Evolutionary conservation across 2,113 vertebrate genomes (phyloP).

Genomic region (Aplodontia rufa): DNA sequence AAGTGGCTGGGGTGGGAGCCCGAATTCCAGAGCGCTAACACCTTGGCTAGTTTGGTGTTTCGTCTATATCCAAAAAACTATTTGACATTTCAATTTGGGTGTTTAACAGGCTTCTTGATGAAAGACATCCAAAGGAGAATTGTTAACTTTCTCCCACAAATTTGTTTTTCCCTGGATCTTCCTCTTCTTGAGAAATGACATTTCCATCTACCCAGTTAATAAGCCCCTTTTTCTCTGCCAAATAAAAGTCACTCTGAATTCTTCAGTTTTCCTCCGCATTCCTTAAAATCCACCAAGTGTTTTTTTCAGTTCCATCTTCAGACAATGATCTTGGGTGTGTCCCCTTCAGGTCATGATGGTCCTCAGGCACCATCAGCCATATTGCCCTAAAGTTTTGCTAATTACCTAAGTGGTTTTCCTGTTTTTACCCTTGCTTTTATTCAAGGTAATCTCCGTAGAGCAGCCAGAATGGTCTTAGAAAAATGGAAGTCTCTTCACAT

Average conservation of each 20-base stretch:
- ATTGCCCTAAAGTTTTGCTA: background rate
- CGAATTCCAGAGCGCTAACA: too few relatives aligned
- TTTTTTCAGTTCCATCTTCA: background rate
- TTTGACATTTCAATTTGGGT: background rate
- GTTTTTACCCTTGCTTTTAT: background rate
- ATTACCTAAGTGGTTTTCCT: background rate
- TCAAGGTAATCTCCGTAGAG: background rate
- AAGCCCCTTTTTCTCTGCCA: background rate
- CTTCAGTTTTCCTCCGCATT: background rate
- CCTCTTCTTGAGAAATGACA: background rate
- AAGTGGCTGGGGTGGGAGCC: too few relatives aligned
- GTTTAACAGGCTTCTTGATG: background rate
- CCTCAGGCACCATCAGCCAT: rapidly evolving
- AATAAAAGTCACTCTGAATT: background rate
- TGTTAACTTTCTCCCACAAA: background rate
- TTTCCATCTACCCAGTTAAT: background rate
- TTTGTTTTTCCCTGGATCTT: background rate
- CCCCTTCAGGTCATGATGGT: background rate
- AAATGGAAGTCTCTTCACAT: background rate
- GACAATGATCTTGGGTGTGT: rapidly evolving
- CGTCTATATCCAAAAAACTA: background rate
- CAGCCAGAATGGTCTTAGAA: background rate
- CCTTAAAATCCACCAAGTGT: background rate
- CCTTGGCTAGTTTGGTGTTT: background rate
- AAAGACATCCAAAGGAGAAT: conserved; percentile 3